A percentile compares a stretch with the other conserved stretches of the same genome.
Conservation (phyloP, 92 coral and sea anemone genomes). For the Porites divaricata region DNA sequence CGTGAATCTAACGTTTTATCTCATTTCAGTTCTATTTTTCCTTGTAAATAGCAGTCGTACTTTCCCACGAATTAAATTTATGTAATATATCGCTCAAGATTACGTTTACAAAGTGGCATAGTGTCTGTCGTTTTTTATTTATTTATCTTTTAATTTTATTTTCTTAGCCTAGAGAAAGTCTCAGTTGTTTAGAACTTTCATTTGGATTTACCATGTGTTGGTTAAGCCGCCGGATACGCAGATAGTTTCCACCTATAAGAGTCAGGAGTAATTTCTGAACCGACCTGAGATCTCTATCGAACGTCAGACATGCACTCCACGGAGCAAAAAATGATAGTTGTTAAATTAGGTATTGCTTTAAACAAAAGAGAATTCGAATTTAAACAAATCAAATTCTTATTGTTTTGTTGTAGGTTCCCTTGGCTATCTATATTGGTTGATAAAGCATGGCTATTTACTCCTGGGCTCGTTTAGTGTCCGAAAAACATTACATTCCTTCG, state of each 20-base stretch:
- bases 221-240: not conserved
- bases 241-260: not conserved
- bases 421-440: not conserved
- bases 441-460: no score
- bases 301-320: no score
- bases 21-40: constrained; percentile 2
- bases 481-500: no score
- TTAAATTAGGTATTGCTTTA: no score
- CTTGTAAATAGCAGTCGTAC: not conserved
- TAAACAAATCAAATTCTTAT: no score
- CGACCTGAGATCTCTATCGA: no score
- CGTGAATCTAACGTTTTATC: not conserved
- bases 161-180: not conserved
- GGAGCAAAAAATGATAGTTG: no score
- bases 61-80: constrained; percentile 32
- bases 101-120: constrained; percentile 12
- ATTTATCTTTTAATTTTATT: not conserved
- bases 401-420: not conserved
- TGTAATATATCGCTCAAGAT: constrained; percentile 6
- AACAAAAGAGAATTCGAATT: no score
- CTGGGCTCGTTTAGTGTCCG: no score
- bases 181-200: not conserved
- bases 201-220: not conserved
- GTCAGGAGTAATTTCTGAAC: no score
- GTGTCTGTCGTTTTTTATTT: constrained; percentile 2